Conservation (phyloP, 2,888 invertebrate genomes). For the Geophilus truncorum region DNA sequence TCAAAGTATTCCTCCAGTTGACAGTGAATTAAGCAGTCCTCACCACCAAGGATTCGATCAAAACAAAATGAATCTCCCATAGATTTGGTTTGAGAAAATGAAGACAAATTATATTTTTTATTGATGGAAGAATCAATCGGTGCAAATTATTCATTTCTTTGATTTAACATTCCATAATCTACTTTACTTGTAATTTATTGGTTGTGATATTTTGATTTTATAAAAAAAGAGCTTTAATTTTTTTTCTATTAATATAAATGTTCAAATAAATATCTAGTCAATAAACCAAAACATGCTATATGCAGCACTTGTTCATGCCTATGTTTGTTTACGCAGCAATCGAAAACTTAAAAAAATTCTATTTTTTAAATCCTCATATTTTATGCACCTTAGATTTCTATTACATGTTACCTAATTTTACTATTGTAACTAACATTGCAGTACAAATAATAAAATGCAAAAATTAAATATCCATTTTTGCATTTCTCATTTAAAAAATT, state of each 20-base stretch:
- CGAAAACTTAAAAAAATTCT: background rate
- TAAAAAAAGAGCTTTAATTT: background rate
- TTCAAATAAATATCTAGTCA: background rate
- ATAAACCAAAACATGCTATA: background rate
- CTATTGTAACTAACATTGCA: too few relatives aligned
- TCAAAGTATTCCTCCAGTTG: conserved; percentile 31
- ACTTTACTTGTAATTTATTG: background rate
- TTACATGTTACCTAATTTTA: too few relatives aligned
- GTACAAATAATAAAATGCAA: too few relatives aligned
- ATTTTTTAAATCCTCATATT: background rate
- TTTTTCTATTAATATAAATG: background rate
- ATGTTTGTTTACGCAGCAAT: too few relatives aligned
- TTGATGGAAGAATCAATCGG: background rate
- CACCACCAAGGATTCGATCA: conserved; percentile 16
- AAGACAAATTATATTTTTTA: background rate
- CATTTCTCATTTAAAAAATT: too few relatives aligned
- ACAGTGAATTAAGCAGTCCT: conserved; percentile 12
- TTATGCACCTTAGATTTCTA: too few relatives aligned
- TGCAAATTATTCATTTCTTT: background rate
- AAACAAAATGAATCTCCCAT: conserved; percentile 11
- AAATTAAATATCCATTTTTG: too few relatives aligned
- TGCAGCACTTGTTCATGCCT: background rate
- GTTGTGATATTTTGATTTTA: conserved; percentile 2
- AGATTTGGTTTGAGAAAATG: background rate
- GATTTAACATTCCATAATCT: background rate